These are phyloP conservation scores for Apostichopus parvimensis DNA, from an alignment of 35 echinoderm and acorn worm genomes.

Conservation along the genomic window DNA sequence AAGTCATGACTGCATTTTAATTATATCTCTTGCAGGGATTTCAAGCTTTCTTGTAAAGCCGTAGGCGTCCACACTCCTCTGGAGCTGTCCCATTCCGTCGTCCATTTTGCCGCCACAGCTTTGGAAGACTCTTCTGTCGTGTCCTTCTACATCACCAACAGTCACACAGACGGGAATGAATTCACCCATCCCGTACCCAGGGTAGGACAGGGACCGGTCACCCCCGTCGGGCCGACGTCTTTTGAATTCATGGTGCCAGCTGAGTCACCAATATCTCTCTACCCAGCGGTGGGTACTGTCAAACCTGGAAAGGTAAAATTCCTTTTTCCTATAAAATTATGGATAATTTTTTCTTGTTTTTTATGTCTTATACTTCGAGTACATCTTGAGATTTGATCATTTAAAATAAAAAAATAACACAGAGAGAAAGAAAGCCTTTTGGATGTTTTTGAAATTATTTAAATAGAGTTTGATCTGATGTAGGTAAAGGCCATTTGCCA, in stretches of 20 bases:
- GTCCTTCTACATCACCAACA: slow-evolving; percentile 79
- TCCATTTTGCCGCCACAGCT: slow-evolving; percentile 96
- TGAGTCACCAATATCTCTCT: slow-evolving; percentile 67
- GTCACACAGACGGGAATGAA: slow-evolving; percentile 91
- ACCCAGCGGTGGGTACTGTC: slow-evolving; percentile 77
- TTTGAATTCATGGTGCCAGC: slow-evolving; percentile 94
- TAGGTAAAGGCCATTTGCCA: no score
- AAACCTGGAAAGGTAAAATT: slow-evolving; percentile 78
- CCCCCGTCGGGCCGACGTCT: slow-evolving; percentile 85
- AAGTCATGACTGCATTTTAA: no score
- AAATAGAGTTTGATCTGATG: no score
- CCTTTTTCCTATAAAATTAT: no score
- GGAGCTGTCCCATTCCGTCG: slow-evolving; percentile 82
- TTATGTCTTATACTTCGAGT: no score
- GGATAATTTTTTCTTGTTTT: no score
- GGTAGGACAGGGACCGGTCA: slow-evolving; percentile 81
- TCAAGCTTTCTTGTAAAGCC: slow-evolving; percentile 87
- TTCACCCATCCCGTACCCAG: slow-evolving; percentile 97
- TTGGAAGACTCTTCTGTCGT: slow-evolving; percentile 79
- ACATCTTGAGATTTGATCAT: no score
- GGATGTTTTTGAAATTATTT: no score
- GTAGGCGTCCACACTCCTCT: slow-evolving; percentile 93
- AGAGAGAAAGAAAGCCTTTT: no score
- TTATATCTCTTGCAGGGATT: slow-evolving; percentile 63
- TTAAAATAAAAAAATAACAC: no score